Percentiles rank a stretch among this genome's conserved stretches.
Evolutionary conservation across 2,113 vertebrate genomes (phyloP).

Genomic region (Alouatta palliata): DNA sequence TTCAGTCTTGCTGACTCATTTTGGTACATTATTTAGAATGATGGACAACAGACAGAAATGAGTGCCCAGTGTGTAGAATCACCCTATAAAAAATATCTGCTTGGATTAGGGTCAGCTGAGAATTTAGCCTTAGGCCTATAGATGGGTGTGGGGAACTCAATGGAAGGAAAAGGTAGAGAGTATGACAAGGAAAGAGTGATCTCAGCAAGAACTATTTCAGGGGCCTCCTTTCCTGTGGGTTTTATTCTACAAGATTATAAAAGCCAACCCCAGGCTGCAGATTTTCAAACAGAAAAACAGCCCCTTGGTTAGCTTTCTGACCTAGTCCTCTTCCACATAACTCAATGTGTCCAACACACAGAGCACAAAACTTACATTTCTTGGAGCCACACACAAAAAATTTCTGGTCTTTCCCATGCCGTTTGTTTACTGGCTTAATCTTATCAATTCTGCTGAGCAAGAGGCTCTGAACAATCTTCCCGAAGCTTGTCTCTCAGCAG

Average conservation of each 20-base stretch:
- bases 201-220: slow-evolving; percentile 22
- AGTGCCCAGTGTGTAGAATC: neutral
- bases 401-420: slow-evolving; percentile 41
- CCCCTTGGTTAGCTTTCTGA: slow-evolving; percentile 40
- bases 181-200: neutral
- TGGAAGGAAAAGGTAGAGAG: neutral
- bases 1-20: neutral
- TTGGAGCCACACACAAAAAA: slow-evolving; percentile 17
- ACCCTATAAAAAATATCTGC: neutral
- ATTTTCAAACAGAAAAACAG: slow-evolving; percentile 49
- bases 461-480: neutral
- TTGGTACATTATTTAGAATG: neutral
- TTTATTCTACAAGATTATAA: neutral
- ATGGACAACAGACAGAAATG: neutral
- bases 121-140: neutral
- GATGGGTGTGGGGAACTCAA: neutral
- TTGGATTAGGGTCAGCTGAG: neutral
- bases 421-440: slow-evolving; percentile 69
- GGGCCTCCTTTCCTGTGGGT: slow-evolving; percentile 32
- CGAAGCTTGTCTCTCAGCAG: slow-evolving; percentile 44
- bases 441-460: slow-evolving; percentile 63
- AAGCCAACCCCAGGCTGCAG: neutral
- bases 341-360: neutral
- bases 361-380: neutral
- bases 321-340: neutral